A percentile compares a stretch with the other conserved stretches of the same genome.
Evolutionary conservation across 92 coral and sea anemone genomes (phyloP).

Genomic region (Virgularia gustaviana): DNA sequence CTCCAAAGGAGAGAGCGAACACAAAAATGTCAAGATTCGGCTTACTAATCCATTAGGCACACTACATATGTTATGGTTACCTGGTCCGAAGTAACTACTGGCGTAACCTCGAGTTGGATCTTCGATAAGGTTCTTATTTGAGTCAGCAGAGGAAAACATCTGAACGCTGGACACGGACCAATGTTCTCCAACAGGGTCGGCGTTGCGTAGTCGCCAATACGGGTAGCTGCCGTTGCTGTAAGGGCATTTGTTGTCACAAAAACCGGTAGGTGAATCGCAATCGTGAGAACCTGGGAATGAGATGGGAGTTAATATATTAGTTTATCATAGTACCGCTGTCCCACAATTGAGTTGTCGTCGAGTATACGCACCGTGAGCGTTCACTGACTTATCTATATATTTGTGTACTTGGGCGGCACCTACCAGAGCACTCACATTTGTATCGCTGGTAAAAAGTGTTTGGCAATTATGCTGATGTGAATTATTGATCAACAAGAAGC

Average conservation of each 20-base stretch:
- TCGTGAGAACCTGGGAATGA: constrained; percentile 70
- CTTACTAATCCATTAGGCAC: background rate
- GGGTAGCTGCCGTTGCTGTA: constrained; percentile 87
- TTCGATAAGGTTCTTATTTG: constrained; percentile 68
- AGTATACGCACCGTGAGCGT: constrained; percentile 11
- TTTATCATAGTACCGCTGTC: background rate
- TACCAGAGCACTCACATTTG: no score
- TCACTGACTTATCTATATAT: no score
- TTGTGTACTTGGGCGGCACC: no score
- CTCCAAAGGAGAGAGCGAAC: no score
- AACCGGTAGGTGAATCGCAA: constrained; percentile 84
- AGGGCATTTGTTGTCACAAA: constrained; percentile 90
- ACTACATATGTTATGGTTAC: constrained; percentile 29
- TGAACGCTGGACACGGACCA: constrained; percentile 83
- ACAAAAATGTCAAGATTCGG: no score
- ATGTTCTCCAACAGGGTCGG: constrained; percentile 75
- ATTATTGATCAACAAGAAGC: no score
- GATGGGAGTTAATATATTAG: background rate
- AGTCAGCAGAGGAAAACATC: constrained; percentile 74
- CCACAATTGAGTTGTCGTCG: background rate
- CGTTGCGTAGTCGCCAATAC: constrained; percentile 91
- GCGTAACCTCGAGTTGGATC: constrained; percentile 76
- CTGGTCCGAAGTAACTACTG: constrained; percentile 97
- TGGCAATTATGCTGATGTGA: no score
- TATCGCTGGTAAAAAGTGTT: no score